Evolutionary conservation across 2,113 vertebrate species (phyloP), one percentile per base, ranked within the genome.

Genomic region (Acanthochromis polyacanthus): DNA sequence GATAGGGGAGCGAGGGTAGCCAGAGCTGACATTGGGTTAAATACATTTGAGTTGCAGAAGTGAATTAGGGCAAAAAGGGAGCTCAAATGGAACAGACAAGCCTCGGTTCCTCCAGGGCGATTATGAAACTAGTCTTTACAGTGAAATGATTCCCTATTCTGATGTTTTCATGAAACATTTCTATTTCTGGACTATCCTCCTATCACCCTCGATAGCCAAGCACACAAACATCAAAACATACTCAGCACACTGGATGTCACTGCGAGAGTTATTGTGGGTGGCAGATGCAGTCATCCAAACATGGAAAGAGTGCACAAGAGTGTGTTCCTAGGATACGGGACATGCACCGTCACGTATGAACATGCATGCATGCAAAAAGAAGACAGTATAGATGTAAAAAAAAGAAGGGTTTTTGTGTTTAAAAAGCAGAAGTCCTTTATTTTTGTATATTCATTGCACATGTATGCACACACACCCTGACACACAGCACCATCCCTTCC

Each of bases 11-110:
- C 57, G 22, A 55, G 79, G 75, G 80, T 61, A 86, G 88, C 71
- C 77, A 20, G 63, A 83, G 64, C 58, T 88, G 86, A 92, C 87
- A 86, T 76, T 80, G 82, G 90, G 89, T 91, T 94, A 92, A 92
- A 93, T 73, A 80, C 86, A 82, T 87, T 84, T 16, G 70, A 86
- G 80, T 71, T 79, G 78, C 85, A 80, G 79, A 78, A 91, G 75
- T 88, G 89, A 93, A 92, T 87, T 79, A 89, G 80, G 85, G 83
- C 76, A 82, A 89, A 91, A 91, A 75, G 57, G 87, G 86, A 89
- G 88, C 65, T 80, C 56, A 51, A 89, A 87, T 75, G 78, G 76
- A 91, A 88, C 88, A 90, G 92, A 92, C 91, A 86, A 80, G 85
- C 91, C 67, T 88, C 17, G n/a, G 63, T 79, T 82, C 79, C 88